A percentile compares a stretch with the other conserved stretches of the same genome.
phyloP scores from a whole-genome alignment of 2,888 invertebrate species.

The Meliscaeva auricollis region DNA sequence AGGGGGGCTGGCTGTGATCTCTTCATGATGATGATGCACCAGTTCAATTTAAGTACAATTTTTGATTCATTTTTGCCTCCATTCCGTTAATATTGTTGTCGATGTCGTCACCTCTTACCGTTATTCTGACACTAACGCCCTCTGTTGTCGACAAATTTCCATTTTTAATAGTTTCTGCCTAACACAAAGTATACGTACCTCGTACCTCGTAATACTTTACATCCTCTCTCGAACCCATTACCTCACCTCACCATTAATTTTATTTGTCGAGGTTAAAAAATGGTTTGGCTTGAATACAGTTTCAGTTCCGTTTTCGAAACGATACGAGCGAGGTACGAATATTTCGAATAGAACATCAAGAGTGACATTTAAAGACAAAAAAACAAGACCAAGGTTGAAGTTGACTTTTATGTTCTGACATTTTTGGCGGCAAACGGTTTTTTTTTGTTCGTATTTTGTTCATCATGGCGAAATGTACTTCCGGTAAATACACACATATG shows the following conservation, averaged over 20 bases:
- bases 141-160: constrained; percentile 39
- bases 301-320: constrained; percentile 70
- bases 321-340: constrained; percentile 51
- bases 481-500: constrained; percentile 60
- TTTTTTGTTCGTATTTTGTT: background rate
- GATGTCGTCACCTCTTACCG: constrained; percentile 15
- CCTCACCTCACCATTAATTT: constrained; percentile 8
- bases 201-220: background rate
- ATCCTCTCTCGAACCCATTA: background rate
- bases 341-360: constrained; percentile 23
- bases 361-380: constrained; percentile 17
- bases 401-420: constrained; percentile 18
- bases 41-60: constrained; percentile 4
- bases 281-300: constrained; percentile 36
- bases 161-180: constrained; percentile 60
- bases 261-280: constrained; percentile 54
- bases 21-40: background rate
- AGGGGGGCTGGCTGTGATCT: constrained; percentile 15
- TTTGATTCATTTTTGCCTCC: constrained; percentile 3
- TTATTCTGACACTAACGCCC: constrained; percentile 8
- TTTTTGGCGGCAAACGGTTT: constrained; percentile 17
- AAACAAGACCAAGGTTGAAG: background rate
- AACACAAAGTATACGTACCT: too few species aligned
- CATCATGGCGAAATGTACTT: constrained; percentile 45
- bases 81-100: constrained; percentile 2